Base-by-base conservation (phyloP, 1,140 invertebrate genomes). In the Dendrolimus punctatus region DNA sequence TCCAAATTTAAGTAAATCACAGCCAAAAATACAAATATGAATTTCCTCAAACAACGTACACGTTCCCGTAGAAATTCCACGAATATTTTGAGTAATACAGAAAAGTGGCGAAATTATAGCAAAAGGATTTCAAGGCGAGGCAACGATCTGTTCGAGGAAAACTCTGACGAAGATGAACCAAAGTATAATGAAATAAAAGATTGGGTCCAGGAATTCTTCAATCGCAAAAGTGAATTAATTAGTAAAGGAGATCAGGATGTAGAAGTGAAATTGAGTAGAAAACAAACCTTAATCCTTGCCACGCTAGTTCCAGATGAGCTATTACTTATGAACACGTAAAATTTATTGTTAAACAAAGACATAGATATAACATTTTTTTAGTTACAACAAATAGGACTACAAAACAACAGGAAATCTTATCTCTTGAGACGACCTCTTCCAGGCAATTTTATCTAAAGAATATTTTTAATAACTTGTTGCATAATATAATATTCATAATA, bases 301-400 rank as follows among this genome's bases (percentile, higher is more conserved):
- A 86, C 83, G 9, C 60, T 86, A 40, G 76, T 86, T 1, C 83
- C 82, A 5, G 79, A 85, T 63, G 80, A 85, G 71, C 68, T 85
- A 55, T 55, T 85, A 39, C 55, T 74, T 5, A 73, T 78, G 65
- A 66, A 81, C 46, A 79, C 74, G 82, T 85, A 75, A 68, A 55
- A 59, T 43, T 36, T 42, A 39, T 6, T 8, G 39, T 10, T n/a
- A 39, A 39, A 37, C 4, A 6, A 37, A n/a, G 39, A 8, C 47
- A 49, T n/a, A 49, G 8, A 38, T 10, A 49, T 5, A 49, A 49
- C 23, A 23, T 2, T 23, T 23, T 23, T 23, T 23, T 23, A 23
- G 23, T 23, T 23, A 23, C 23, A 23, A n/a, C n/a, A n/a, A n/a
- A 23, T 23, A 23, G 23, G 23, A 23, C 23, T 23, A 23, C 23